Evolutionary conservation across 2,888 invertebrate genomes (phyloP), one percentile per base, ranked within the genome.

Genomic region (Rotaria sp.): DNA sequence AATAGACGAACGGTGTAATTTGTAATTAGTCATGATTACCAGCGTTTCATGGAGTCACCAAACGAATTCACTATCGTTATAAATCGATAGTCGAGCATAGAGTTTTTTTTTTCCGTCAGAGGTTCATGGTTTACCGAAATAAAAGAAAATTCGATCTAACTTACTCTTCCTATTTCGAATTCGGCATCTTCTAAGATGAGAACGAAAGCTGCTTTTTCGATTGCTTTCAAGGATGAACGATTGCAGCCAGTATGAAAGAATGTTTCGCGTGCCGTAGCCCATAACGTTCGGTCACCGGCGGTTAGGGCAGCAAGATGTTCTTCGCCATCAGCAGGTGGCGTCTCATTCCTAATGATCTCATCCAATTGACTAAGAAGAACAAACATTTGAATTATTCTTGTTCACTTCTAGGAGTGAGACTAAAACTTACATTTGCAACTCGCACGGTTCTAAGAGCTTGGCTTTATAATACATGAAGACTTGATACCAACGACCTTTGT

Each of bases 131-230:
- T 18, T 18, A 15, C 50, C 15, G 50, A 50, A 13, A 15, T 13
- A 50, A 50, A 1, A 5, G 50, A 45, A 13, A 50, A 24, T n/a
- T 45, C 21, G 1, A n/a, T 15, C 50, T 24, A 30, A 89, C 91
- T 91, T 91, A 94, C 94, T 89, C 92, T 93, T 90, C 96, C 95
- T 91, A 94, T 97, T 88, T 95, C 94, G 89, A 95, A 96, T 10
- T 95, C 94, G 88, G 95, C 93, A 89, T 97, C 96, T 91, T 99
- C 98, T 85, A 99, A 93, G 86, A 95, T 93, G 8, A 99, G 94
- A 87, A 96, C 94, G 92, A 99, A 99, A 0, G 98, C 98, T 41
- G 97, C 94, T 90, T 92, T 95, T 91, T 99, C 99, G 89, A 99
- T 95, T 85, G 94, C 93, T 90, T 96, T 95, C 89, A 99, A 92